Evolutionary conservation across 2,888 invertebrate species (phyloP).

Genomic region (Pemphredon lugubris): DNA sequence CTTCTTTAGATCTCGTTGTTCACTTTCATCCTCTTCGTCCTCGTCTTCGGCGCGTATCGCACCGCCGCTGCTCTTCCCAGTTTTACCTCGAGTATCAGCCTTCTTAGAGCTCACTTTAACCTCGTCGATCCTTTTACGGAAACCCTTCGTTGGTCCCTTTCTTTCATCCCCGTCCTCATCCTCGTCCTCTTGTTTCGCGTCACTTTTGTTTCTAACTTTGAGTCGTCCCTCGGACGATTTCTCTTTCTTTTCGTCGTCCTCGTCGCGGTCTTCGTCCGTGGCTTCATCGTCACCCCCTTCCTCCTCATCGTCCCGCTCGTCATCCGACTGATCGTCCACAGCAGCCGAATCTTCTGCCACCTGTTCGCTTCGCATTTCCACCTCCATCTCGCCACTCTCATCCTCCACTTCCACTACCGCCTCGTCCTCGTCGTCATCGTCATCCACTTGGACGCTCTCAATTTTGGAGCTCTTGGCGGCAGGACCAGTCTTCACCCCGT

Average conservation of each 20-base stretch:
- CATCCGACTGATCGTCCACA: slow-evolving; percentile 4
- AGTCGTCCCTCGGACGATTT: not conserved
- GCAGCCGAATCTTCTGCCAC: slow-evolving; percentile 4
- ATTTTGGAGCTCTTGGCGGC: not conserved
- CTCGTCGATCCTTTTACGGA: slow-evolving; percentile 52
- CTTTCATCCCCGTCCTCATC: slow-evolving; percentile 69
- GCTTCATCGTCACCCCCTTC: slow-evolving; percentile 33
- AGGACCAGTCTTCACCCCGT: not conserved
- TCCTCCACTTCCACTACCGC: slow-evolving; percentile 37
- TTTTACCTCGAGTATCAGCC: slow-evolving; percentile 5
- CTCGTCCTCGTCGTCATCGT: slow-evolving; percentile 45
- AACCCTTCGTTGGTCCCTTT: slow-evolving; percentile 60
- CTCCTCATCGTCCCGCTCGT: slow-evolving; percentile 66
- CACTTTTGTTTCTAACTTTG: not conserved
- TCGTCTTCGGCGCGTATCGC: slow-evolving; percentile 44
- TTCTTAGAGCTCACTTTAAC: not conserved
- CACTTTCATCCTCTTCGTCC: slow-evolving; percentile 14
- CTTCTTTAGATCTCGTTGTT: slow-evolving; percentile 7
- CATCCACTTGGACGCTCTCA: slow-evolving; percentile 16
- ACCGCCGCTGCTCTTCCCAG: slow-evolving; percentile 2
- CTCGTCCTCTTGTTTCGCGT: slow-evolving; percentile 43
- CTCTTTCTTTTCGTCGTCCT: slow-evolving; percentile 51
- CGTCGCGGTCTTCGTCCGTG: slow-evolving; percentile 73
- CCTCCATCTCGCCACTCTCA: slow-evolving; percentile 13
- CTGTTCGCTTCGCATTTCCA: not conserved